Evolutionary conservation across 2,797 vertebrate species (phyloP).

Genomic region (Pygocentrus nattereri): DNA sequence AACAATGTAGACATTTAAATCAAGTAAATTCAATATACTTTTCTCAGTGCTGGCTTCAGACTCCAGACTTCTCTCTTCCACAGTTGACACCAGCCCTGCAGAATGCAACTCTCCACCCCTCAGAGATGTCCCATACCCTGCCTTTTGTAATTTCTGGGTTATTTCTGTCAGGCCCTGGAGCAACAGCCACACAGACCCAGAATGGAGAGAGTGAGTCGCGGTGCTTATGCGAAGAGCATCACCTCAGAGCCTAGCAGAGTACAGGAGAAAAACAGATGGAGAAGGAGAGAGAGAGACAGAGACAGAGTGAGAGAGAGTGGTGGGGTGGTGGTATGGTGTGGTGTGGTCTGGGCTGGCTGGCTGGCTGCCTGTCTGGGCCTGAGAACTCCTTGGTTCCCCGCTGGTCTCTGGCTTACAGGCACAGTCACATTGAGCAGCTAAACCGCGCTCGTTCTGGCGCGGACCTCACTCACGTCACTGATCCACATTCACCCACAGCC

Average conservation of each 20-base stretch:
- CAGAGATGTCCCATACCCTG: slow-evolving; percentile 25
- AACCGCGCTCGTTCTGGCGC: slow-evolving; percentile 58
- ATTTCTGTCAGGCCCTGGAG: slow-evolving; percentile 44
- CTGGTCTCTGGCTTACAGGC: slow-evolving; percentile 59
- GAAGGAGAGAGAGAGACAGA: slow-evolving; percentile 24
- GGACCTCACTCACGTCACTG: slow-evolving; percentile 53
- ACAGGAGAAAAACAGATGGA: slow-evolving; percentile 57
- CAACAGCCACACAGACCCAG: slow-evolving; percentile 25
- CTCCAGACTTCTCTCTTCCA: slow-evolving; percentile 21
- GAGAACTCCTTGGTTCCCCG: slow-evolving; percentile 50
- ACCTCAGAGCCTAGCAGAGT: slow-evolving; percentile 17
- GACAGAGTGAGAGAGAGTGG: slow-evolving; percentile 17
- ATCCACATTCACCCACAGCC: slow-evolving; percentile 43
- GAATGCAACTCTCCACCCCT: slow-evolving; percentile 17
- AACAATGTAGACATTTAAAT: not conserved
- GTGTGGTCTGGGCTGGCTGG: slow-evolving; percentile 58
- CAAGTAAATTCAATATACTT: not conserved
- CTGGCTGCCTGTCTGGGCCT: slow-evolving; percentile 64
- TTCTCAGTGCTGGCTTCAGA: not conserved
- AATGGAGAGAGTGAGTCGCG: slow-evolving; percentile 47
- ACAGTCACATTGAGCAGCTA: slow-evolving; percentile 59
- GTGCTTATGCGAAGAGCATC: slow-evolving; percentile 42
- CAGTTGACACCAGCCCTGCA: slow-evolving; percentile 29
- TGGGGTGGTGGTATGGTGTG: slow-evolving; percentile 36
- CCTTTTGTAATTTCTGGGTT: slow-evolving; percentile 28